phyloP scores from a whole-genome alignment of 1,140 invertebrate genomes.

The Hesperophylax magnus region DNA sequence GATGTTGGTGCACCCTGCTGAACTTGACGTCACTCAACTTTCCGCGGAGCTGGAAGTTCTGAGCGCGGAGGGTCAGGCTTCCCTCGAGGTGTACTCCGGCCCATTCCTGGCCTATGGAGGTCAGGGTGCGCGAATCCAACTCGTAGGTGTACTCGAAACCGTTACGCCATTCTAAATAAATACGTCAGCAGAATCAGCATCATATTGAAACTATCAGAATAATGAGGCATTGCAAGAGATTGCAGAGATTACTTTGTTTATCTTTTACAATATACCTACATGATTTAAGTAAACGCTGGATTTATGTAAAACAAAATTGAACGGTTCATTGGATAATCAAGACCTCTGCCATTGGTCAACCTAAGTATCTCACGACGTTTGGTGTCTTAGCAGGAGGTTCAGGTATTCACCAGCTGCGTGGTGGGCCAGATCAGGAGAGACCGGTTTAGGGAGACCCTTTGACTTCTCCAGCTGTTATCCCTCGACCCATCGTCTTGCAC shows the following conservation, averaged over 20 bases:
- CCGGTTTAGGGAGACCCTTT: too few species aligned
- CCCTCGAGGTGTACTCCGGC: constrained; percentile 72
- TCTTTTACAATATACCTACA: neutral
- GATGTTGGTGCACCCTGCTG: constrained; percentile 70
- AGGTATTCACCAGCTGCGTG: too few species aligned
- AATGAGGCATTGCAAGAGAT: neutral
- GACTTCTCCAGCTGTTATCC: too few species aligned
- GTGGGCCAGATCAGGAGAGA: too few species aligned
- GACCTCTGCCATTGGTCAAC: too few species aligned
- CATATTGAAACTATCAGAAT: neutral
- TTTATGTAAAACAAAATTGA: too few species aligned
- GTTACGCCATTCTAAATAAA: constrained; percentile 66
- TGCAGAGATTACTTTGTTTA: neutral
- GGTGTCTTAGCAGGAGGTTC: too few species aligned
- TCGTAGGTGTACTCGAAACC: constrained; percentile 74
- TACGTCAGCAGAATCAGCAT: neutral
- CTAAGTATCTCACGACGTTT: too few species aligned
- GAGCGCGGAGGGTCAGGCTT: constrained; percentile 69
- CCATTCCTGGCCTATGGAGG: constrained; percentile 67
- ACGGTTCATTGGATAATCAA: neutral
- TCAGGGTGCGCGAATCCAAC: constrained; percentile 72
- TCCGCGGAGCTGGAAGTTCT: constrained; percentile 66
- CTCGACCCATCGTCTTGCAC: too few species aligned
- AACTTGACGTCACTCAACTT: constrained; percentile 69
- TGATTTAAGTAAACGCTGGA: neutral